These are phyloP conservation scores for Spea hammondii DNA, from an alignment of 2,797 vertebrate genomes.

Conservation along the genomic window DNA sequence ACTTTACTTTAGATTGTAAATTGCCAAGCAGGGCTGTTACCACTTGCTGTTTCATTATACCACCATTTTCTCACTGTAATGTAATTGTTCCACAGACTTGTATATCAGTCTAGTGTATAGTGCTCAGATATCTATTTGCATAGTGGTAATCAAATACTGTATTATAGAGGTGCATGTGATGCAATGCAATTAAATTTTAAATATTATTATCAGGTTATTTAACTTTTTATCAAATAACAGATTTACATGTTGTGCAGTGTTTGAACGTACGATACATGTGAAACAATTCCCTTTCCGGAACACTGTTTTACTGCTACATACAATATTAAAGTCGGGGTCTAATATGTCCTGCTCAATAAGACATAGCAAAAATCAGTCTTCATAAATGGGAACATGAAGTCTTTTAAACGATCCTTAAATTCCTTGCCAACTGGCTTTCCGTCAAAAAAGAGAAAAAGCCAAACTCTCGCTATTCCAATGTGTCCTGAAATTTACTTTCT, in stretches of 20 bases:
- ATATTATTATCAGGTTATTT: too few relatives aligned
- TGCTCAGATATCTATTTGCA: too few relatives aligned
- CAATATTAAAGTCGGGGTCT: conserved; percentile 27
- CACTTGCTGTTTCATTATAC: too few relatives aligned
- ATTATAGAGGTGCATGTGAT: too few relatives aligned
- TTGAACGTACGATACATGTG: neutral
- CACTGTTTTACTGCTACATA: conserved; percentile 14
- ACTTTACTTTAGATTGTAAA: too few relatives aligned
- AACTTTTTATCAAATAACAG: neutral
- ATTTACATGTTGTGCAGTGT: neutral
- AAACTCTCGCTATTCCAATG: conserved; percentile 34
- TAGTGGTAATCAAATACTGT: too few relatives aligned
- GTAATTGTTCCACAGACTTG: too few relatives aligned
- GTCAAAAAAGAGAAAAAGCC: conserved; percentile 37
- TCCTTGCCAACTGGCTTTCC: conserved; percentile 42
- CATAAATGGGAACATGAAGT: conserved; percentile 45
- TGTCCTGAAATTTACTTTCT: conserved; percentile 38
- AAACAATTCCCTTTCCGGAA: neutral
- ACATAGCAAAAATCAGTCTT: conserved; percentile 33
- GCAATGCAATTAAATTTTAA: too few relatives aligned
- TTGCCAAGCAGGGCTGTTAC: too few relatives aligned
- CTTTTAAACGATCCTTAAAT: conserved; percentile 41
- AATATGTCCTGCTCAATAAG: conserved; percentile 35
- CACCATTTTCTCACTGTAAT: too few relatives aligned
- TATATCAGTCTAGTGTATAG: too few relatives aligned